These are phyloP conservation scores for Protomyctophum bolini DNA, from an alignment of 2,113 vertebrate species.

Conservation along the genomic window DNA sequence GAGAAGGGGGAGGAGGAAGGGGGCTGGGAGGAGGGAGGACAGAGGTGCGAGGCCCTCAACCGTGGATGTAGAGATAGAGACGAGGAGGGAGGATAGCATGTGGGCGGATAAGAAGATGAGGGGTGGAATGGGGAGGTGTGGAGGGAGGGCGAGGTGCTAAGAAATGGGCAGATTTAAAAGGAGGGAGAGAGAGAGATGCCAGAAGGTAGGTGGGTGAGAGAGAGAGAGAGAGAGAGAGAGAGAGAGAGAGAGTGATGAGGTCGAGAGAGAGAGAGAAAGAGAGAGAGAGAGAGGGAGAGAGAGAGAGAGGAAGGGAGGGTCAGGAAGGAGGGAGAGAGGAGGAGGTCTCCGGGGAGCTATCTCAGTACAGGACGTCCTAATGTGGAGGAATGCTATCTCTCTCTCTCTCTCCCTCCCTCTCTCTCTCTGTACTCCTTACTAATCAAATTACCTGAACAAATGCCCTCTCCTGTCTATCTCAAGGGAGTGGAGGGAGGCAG, in stretches of 20 bases:
- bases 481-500: conserved; percentile 2
- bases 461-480: neutral
- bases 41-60: conserved; percentile 52
- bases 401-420: conserved; percentile 34
- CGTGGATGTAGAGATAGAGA: conserved; percentile 40
- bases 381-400: conserved; percentile 49
- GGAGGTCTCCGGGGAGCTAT: conserved; percentile 51
- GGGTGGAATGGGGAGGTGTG: neutral
- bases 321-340: neutral
- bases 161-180: conserved; percentile 47
- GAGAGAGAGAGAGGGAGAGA: neutral
- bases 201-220: conserved; percentile 35
- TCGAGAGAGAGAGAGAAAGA: neutral
- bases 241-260: too few species aligned
- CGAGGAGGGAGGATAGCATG: conserved; percentile 41
- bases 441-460: conserved; percentile 5
- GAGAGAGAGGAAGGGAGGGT: neutral
- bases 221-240: neutral
- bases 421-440: neutral
- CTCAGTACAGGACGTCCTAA: conserved; percentile 61
- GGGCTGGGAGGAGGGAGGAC: conserved; percentile 39
- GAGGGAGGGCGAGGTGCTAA: conserved; percentile 42
- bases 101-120: conserved; percentile 53
- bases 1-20: neutral
- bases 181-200: conserved; percentile 37